Base-by-base conservation (phyloP, 2,888 invertebrate species). In the Lycia hirtaria region DNA sequence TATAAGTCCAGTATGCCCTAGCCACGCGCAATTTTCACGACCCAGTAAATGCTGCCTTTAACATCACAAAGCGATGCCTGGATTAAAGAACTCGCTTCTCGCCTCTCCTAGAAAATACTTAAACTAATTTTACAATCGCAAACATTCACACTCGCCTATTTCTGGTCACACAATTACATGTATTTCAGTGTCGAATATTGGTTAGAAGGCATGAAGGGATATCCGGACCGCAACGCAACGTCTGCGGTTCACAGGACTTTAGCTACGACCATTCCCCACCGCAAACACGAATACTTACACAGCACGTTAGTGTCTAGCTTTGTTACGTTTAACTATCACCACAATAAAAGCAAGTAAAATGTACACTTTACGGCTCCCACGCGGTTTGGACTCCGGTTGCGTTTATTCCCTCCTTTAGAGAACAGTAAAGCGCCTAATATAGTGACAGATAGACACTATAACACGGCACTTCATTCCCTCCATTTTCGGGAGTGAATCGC, bases 171-270 rank as follows among this genome's bases (percentile, higher is more conserved):
- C 73, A 76, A 79, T 81, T 81, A 81, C 79, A 72, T 79, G 76
- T 76, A 77, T 80, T 78, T 76, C 76, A 78, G 67, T 71, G 75
- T 71, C 65, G 72, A 65, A 47, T 61, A 57, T 64, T 38, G 30
- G 43, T 37, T 43, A 32, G 60, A 65, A 68, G 62, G 66, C 64
- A 74, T 72, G 69, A 70, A 67, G 47, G 40, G 71, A 72, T 72
- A 73, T 62, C 62, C 57, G 43, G 52, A 70, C 73, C 75, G 61
- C 76, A 78, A 72, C 76, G 77, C 73, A 76, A 73, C 75, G 80
- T 78, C 78, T 73, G 85, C 72, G 83, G 85, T 77, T 65, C 67
- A 67, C 60, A 74, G 71, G 73, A 80, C 79, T 81, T 80, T 71
- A 73, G 75, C 60, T 67, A 67, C 67, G 35, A 26, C 33, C 45